Base-by-base conservation (phyloP, 2,113 vertebrate species). In the Oncorhynchus nerka region DNA sequence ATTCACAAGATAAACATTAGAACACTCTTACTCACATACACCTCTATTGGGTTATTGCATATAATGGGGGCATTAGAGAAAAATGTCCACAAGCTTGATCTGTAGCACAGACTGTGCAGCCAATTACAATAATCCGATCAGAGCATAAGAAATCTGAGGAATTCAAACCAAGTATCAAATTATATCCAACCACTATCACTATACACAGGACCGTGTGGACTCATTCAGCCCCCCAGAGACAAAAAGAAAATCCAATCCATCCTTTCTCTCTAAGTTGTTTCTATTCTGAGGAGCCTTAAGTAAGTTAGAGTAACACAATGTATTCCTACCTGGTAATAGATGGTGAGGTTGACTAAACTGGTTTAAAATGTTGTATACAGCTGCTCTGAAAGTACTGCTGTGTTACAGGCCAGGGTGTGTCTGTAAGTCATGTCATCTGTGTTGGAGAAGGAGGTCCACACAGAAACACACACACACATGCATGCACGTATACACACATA, bases 241-340 rank as follows among this genome's bases (percentile, higher is more conserved):
- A 77, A 86, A 74, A 39, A 83, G 73, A 74, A 70, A 82, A 83
- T 79, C 77, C 72, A 76, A 78, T 80, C 79, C 75, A 76, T 79
- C 79, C 49, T 70, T 74, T 73, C 49, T 61, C 70, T 78, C 74
- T 66, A 80, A 20, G 20, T 67, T 75, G 57, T 77, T 76, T 71
- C 49, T 74, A 76, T 82, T 88, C 74, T 70, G 69, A 71, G 78
- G 64, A 22, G 3, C 32, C 59, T 45, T 28, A 68, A 16, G 62
- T 83, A 39, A 68, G 19, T 26, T 34, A 9, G 48, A 80, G 74
- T 79, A 30, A 59, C 75, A 77, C 28, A 32, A 66, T 79, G 70
- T 70, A 55, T 66, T 39, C 34, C 19, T 28, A 70, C 55, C 6
- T 45, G 39, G 1, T 16, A 55, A 55, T 55, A 55, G 59, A 22